Evolutionary conservation across 2,797 vertebrate species (phyloP).

Genomic region (Spheniscus humboldti): DNA sequence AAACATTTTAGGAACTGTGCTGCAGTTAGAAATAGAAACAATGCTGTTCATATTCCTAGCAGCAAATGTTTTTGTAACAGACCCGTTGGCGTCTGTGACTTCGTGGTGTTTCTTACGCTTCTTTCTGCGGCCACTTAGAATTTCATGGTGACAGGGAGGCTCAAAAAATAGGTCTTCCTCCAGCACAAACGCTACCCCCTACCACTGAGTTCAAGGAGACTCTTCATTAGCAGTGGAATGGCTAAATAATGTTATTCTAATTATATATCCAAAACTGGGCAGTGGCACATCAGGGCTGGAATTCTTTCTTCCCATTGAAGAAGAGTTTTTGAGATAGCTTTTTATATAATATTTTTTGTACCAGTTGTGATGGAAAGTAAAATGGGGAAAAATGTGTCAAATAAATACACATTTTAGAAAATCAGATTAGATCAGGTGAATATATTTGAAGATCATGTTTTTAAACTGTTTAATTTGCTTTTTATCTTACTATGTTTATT

Average conservation of each 20-base stretch:
- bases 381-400: background rate
- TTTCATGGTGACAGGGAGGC: background rate
- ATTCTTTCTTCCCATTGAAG: background rate
- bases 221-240: background rate
- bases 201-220: background rate
- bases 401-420: background rate
- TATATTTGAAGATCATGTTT: background rate
- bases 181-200: background rate
- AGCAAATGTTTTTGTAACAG: background rate
- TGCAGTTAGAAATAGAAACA: background rate
- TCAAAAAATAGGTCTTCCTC: background rate
- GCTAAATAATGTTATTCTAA: background rate
- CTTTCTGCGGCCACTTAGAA: background rate
- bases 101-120: accelerated
- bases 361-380: background rate
- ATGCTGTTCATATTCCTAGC: background rate
- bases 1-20: background rate
- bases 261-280: background rate
- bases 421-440: background rate
- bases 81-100: background rate
- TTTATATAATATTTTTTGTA: background rate
- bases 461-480: background rate
- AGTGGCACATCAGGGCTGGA: background rate
- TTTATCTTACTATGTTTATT: background rate
- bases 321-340: background rate